Evolutionary conservation across 2,888 invertebrate species (phyloP), one percentile per base, ranked within the genome.

Genomic region (Scaptomyza flava): DNA sequence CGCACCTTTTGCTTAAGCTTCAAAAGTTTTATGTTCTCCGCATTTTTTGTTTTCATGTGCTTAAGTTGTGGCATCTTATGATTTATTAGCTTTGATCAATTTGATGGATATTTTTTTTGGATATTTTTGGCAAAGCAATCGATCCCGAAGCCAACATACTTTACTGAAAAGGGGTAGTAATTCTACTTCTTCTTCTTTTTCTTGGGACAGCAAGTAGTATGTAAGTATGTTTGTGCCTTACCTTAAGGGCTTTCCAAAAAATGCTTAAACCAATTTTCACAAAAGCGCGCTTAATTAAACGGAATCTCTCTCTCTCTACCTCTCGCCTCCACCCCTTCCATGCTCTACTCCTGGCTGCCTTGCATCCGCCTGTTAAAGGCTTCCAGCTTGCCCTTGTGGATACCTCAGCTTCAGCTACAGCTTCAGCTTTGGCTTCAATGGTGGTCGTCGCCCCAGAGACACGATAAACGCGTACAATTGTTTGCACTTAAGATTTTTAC

Each of bases 401-500:
- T 64, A 38, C 42, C 36, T 33, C 27, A 27, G 27, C 27, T 34
- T 36, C 14, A 42, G 43, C 17, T 50, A 30, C 27, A 27, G 27
- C 27, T 34, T 36, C 14, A 42, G 43, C 17, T 50, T 27, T 36
- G 61, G 68, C 82, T 87, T 87, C 85, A 85, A 86, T 79, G 89
- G 89, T 89, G 83, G 90, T 89, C 88, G 87, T 90, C 84, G 88
- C 87, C 81, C 82, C 73, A 83, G 89, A 87, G 89, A 88, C 84
- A 88, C 89, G 88, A 91, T 90, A 90, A 90, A 89, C 89, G 89
- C 89, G 87, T 89, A 91, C 91, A 91, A 90, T 91, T 91, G 91
- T 91, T 91, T 91, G 92, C 91, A 91, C 91, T 91, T 91, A 91
- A 91, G 91, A 91, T 91, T 91, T 91, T 91, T 91, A 91, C 92